phyloP scores from a whole-genome alignment of 2,797 vertebrate genomes.

The Diplodus sargus region DNA sequence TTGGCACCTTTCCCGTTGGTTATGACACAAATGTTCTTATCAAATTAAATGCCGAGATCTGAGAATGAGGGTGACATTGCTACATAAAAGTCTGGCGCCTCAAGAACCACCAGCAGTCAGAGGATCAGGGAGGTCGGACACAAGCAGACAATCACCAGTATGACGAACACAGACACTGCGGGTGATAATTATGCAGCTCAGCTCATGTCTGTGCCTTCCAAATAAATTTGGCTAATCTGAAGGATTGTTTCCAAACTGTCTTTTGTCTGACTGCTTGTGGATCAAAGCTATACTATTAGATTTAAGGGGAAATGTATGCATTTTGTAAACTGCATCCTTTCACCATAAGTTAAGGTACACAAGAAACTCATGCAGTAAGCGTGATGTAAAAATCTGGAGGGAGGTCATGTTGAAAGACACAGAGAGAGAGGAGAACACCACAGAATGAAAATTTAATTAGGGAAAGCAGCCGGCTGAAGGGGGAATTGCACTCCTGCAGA shows the following conservation, averaged over 20 bases:
- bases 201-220: background rate
- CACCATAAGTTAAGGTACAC: background rate
- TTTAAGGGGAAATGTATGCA: background rate
- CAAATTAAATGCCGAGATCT: background rate
- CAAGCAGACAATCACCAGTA: background rate
- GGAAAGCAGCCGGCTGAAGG: conserved; percentile 8
- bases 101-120: background rate
- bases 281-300: background rate
- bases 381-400: conserved; percentile 3
- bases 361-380: background rate
- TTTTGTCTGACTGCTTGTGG: too few species aligned
- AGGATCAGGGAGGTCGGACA: background rate
- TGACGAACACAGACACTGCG: background rate
- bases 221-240: background rate
- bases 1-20: background rate
- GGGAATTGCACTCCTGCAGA: conserved; percentile 15
- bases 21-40: background rate
- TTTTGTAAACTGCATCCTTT: background rate
- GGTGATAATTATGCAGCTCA: background rate
- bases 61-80: background rate
- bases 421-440: background rate
- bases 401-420: conserved; percentile 38
- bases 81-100: background rate
- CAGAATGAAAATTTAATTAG: conserved; percentile 46
- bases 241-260: background rate